Percentiles rank a stretch among this genome's conserved stretches.
These are phyloP conservation scores for Microchirus variegatus DNA, from an alignment of 2,797 vertebrate genomes.

Conservation along the genomic window DNA sequence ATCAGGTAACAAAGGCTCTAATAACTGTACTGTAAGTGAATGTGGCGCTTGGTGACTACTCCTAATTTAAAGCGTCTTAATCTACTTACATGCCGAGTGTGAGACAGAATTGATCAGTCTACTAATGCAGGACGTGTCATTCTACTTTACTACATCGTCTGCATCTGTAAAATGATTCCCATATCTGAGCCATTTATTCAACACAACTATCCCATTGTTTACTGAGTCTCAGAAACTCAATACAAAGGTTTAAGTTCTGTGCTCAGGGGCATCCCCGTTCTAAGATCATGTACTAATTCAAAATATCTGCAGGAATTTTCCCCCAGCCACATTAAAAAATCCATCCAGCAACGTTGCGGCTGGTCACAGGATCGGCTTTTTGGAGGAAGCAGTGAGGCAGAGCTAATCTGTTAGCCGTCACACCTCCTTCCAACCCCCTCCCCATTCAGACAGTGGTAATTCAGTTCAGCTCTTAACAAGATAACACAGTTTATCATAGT, in stretches of 20 bases:
- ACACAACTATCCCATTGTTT: background rate
- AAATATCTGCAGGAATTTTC: slow-evolving; percentile 15
- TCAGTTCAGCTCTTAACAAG: slow-evolving; percentile 68
- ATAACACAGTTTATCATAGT: slow-evolving; percentile 57
- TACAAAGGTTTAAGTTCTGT: background rate
- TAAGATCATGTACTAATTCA: no score
- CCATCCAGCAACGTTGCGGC: slow-evolving; percentile 26
- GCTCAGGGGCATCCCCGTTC: slow-evolving; percentile 9
- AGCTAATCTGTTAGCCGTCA: slow-evolving; percentile 60
- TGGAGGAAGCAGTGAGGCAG: slow-evolving; percentile 37
- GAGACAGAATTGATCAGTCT: background rate
- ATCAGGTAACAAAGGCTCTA: slow-evolving; percentile 11
- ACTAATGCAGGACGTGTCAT: background rate
- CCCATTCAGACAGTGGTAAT: slow-evolving; percentile 43
- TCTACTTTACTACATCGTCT: background rate
- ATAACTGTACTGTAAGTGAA: slow-evolving; percentile 1
- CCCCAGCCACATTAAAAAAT: slow-evolving; percentile 19
- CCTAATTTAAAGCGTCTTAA: background rate
- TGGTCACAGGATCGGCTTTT: slow-evolving; percentile 29
- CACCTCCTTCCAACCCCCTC: slow-evolving; percentile 28
- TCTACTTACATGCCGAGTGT: slow-evolving; percentile 6
- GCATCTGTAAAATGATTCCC: background rate
- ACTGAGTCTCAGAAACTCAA: background rate
- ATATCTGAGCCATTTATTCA: background rate
- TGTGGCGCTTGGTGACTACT: slow-evolving; percentile 4